Evolutionary conservation across 2,888 invertebrate species (phyloP), one percentile per base, ranked within the genome.

Genomic region (Epinotia demarniana): DNA sequence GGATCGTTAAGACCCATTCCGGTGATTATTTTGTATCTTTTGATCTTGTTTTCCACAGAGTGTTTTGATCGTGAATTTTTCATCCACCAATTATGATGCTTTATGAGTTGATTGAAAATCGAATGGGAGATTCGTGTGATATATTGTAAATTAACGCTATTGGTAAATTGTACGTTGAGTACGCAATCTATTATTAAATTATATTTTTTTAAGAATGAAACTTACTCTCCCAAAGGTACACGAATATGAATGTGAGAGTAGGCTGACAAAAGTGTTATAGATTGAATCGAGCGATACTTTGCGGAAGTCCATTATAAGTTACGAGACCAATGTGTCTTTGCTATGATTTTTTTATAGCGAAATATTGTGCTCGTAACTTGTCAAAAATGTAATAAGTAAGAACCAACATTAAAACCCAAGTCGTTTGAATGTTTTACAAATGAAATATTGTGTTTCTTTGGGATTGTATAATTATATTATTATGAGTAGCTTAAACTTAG

Each of bases 111-210:
- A 80, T 85, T 84, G 81, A 79, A 84, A 67, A 72, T 70, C 69
- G 70, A 72, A 73, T 73, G 66, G 85, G 84, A 86, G 83, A 85
- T 89, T 89, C 84, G 92, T 92, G 93, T 92, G 93, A 93, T 93
- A 92, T 90, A 91, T 86, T 91, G 90, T 91, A 92, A 88, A 90
- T 89, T 86, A 84, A 86, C 85, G 87, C 85, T 86, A 83, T 86
- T 85, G 85, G 84, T 86, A 83, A 88, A 84, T 79, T 78, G 77
- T 79, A 75, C 74, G 74, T 76, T 68, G 73, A 62, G 57, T 67
- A 74, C 72, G 76, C 61, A 84, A 85, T 86, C 79, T 86, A 85
- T 87, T 84, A 83, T 85, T 88, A 88, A 89, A 87, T 88, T 88
- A 86, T 87, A 77, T 79, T 80, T 81, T 81, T 82, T 74, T 81